phyloP scores from a whole-genome alignment of 2,888 invertebrate genomes.

The Hydraecia micacea region DNA sequence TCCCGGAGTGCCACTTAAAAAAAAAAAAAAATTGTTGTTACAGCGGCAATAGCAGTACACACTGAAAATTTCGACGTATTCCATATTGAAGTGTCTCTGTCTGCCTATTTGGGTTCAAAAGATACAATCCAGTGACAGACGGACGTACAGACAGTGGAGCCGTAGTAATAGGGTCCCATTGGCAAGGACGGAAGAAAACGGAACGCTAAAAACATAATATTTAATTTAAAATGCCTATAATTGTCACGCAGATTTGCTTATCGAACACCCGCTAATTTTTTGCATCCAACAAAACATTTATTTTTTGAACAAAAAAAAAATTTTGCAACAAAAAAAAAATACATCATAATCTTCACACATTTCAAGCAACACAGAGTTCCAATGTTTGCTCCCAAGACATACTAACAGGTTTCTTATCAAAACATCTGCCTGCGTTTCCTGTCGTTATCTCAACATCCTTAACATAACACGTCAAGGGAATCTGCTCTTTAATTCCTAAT shows the following conservation, averaged over 20 bases:
- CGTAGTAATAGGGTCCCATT: no score
- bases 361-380: constrained; percentile 43
- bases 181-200: no score
- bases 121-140: no score
- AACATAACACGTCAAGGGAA: constrained; percentile 50
- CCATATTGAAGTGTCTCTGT: no score
- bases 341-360: constrained; percentile 23
- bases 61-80: no score
- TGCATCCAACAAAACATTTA: neutral
- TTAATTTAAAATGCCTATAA: neutral
- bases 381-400: constrained; percentile 61
- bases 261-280: neutral
- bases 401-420: constrained; percentile 71
- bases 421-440: constrained; percentile 74
- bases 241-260: neutral
- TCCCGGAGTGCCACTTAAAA: no score
- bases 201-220: neutral
- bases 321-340: neutral
- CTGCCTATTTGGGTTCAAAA: no score
- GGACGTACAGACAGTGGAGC: no score
- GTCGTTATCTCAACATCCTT: constrained; percentile 65
- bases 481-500: constrained; percentile 50
- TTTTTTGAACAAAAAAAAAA: neutral
- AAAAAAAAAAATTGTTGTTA: no score
- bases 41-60: no score